Base-by-base conservation (phyloP, 2,888 invertebrate species). In the Pardosa pseudoannulata region DNA sequence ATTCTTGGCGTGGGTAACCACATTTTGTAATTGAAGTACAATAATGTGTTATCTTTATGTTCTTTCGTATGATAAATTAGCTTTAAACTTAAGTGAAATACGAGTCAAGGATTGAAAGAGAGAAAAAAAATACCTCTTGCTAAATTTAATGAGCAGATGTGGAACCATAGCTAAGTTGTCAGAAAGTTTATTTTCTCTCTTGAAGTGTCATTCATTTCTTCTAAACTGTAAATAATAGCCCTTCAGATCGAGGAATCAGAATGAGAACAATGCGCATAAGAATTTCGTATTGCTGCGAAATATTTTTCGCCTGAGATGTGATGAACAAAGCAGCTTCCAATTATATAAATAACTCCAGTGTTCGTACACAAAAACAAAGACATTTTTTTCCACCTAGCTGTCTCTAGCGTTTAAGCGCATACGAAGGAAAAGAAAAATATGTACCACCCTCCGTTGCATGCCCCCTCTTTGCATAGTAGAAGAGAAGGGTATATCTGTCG, bases 321-420 rank as follows among this genome's bases (percentile, higher is more conserved):
- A 9, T 7, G 67, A 67, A 67, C 67, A 67, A 67, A 67, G 29
- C 65, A 11, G 36, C 67, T 67, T 19, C 67, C 67, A 67, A 32
- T 67, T 67, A 67, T 23, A 67, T 36, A 67, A 67, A 67, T 67
- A 67, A 67, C 67, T 67, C 32, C 16, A 32, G 36, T 31, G 36
- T 36, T 67, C 19, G 6, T 7, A 32, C 32, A 32, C 67, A 32
- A 67, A 56, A 67, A 31, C 32, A 67, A 67, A 67, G 67, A 31
- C 67, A 36, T 67, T 67, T 65, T 67, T 36, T 32, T 31, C 36
- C 67, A 67, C 67, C 36, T 67, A 31, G 31, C 67, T 36, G 32
- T 67, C 19, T 67, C n/a, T 11, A 32, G 5, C 5, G 36, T 9
- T 36, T 5, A 7, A 36, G 36, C 6, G 32, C 32, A 7, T 32